Base-by-base conservation (phyloP, 1,140 invertebrate species). In the Megalopta genalis region DNA sequence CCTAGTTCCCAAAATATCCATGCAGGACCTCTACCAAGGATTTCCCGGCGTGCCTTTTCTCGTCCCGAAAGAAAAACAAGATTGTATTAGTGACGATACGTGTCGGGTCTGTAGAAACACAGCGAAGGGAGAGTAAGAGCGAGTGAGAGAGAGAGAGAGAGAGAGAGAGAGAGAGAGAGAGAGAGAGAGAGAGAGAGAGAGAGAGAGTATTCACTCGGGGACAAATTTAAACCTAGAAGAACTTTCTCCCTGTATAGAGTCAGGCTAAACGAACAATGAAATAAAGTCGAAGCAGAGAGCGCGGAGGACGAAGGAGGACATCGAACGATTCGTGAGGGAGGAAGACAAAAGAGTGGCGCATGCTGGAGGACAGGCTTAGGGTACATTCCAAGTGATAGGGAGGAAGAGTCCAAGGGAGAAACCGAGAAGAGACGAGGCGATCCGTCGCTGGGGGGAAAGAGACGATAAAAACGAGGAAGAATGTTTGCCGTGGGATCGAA, bases 361-460 rank as follows among this genome's bases (percentile, higher is more conserved):
- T 71, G 57, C 52, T 25, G 71, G 65, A 71, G 63, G 65, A 86
- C 77, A 81, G 25, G 77, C 64, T 62, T 32, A 37, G 37, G 59
- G 63, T 52, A 63, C 70, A 62, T 82, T 79, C 71, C 65, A 42
- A 79, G 74, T 74, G 80, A 85, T 54, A 81, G 75, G 54, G 68
- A 75, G 49, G 49, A 52, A 52, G 49, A 52, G 77, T 60, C 67
- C 37, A 3, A 6, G 14, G 18, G 52, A 64, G 70, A 63, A 46
- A 81, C 60, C 27, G 32, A 62, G 60, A 77, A 32, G 81, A 62
- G 67, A 21, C 32, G 9, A 8, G 27, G 60, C 10, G 59, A 23
- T 0, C 10, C 14, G 39, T 39, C 18, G 27, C n/a, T 18, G 68
- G 65, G 0, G 39, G 7, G 21, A 54, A 12, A 46, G 52, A 65